Evolutionary conservation across 2,113 vertebrate species (phyloP), one percentile per base, ranked within the genome.

Genomic region (Sarotherodon lohbergeri): DNA sequence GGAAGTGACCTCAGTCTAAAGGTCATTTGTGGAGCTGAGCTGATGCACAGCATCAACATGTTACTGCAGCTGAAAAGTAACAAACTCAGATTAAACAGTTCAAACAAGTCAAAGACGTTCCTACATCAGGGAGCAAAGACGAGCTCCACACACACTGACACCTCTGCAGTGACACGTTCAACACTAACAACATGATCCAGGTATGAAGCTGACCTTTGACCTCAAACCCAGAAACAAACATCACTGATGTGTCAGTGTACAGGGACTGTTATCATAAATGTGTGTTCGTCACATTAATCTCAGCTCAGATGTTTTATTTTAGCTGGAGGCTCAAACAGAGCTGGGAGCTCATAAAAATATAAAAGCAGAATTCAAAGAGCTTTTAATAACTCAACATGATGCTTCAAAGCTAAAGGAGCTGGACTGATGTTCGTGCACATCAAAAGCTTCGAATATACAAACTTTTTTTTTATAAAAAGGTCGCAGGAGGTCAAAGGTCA

Each of bases 71-170:
- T 3, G 52, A 54, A 54, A 54, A 54, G 52, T n/a, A 54, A 55
- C 52, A 54, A 55, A 55, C 52, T 55, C 19, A 1, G 52, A 55
- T 11, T 22, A 55, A 55, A 55, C 52, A 3, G 52, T 22, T 55
- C 52, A 54, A 54, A 11, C 52, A 55, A 4, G 52, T 55, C 0
- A 0, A 22, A 22, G 52, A 5, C 9, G 5, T 55, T 55, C 52
- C 52, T 22, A 11, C 52, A 22, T 55, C 52, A 55, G 52, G 2
- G 52, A 55, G 19, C 5, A 55, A 55, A 54, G 52, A 22, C n/a
- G 52, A 50, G 3, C 7, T 50, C 4, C 48, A 50, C 17, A 52
- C 48, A 50, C 17, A 1, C 48, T 52, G 17, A 52, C 17, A n/a
- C 4, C 17, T 52, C 50, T n/a, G 19, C 19, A n/a, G 50, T n/a